phyloP scores from a whole-genome alignment of 2,113 vertebrate species.

The Bufo gargarizans region DNA sequence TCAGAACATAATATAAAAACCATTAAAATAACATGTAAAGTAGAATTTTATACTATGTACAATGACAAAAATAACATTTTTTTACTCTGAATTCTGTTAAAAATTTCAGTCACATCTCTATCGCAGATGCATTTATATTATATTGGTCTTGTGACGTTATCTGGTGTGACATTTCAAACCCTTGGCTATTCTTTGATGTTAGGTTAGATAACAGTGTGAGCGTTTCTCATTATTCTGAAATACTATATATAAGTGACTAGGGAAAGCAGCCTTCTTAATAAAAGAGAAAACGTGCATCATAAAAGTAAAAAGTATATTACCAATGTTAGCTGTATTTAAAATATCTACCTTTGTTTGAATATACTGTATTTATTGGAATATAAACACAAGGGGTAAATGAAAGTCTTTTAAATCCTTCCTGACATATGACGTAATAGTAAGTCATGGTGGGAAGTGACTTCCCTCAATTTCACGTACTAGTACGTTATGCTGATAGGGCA shows the following conservation, averaged over 20 bases:
- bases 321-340: not conserved
- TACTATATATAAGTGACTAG: not conserved
- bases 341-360: not conserved
- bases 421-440: too few relatives aligned
- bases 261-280: not conserved
- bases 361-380: not conserved
- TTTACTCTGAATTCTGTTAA: not conserved
- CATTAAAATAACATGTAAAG: too few relatives aligned
- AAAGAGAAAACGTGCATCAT: not conserved
- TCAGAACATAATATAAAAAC: not conserved
- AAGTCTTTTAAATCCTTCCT: not conserved
- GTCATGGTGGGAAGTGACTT: too few relatives aligned
- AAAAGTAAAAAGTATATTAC: not conserved
- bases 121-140: not conserved
- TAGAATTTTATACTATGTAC: not conserved
- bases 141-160: constrained; percentile 14
- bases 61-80: not conserved
- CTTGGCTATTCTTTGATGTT: constrained; percentile 19
- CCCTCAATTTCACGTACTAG: too few relatives aligned
- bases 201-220: constrained; percentile 11
- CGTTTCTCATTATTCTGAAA: constrained; percentile 5
- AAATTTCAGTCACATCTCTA: constrained; percentile 5
- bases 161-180: constrained; percentile 19
- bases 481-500: too few relatives aligned
- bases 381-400: not conserved